Percentiles rank a stretch among this genome's conserved stretches.
Evolutionary conservation across 1,140 invertebrate species (phyloP).

Genomic region (Lordiphosa stackelbergi): DNA sequence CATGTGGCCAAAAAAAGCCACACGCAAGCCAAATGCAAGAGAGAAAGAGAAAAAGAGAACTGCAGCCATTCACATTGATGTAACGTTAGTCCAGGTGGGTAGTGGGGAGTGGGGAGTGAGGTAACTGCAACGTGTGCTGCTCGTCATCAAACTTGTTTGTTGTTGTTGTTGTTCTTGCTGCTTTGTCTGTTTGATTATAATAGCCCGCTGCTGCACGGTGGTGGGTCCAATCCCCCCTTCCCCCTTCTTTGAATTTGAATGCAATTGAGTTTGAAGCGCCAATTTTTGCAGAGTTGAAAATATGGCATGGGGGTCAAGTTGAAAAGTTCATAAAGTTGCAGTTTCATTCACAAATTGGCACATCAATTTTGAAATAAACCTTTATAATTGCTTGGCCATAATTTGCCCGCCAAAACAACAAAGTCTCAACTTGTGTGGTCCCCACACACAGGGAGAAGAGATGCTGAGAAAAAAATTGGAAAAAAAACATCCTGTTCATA

Average conservation of each 20-base stretch:
- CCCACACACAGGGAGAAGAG: neutral
- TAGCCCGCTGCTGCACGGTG: constrained; percentile 48
- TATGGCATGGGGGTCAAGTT: neutral
- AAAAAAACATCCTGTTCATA: constrained; percentile 58
- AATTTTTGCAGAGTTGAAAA: constrained; percentile 43
- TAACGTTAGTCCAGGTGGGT: constrained; percentile 61
- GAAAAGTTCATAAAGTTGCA: constrained; percentile 11
- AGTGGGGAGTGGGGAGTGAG: constrained; percentile 6
- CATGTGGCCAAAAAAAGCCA: constrained; percentile 70
- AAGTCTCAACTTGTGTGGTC: constrained; percentile 38
- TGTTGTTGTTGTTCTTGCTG: constrained; percentile 35
- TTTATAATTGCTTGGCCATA: constrained; percentile 6
- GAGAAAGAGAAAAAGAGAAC: constrained; percentile 18
- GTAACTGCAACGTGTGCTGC: constrained; percentile 29
- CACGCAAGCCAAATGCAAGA: constrained; percentile 49
- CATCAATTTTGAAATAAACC: neutral
- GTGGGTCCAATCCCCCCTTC: constrained; percentile 45
- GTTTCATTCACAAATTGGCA: constrained; percentile 52
- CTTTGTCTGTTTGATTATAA: constrained; percentile 59
- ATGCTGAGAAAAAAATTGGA: constrained; percentile 23
- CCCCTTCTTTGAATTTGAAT: constrained; percentile 49
- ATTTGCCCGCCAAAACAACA: constrained; percentile 34
- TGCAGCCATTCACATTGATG: constrained; percentile 45
- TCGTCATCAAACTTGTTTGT: constrained; percentile 45
- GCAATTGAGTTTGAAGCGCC: constrained; percentile 47